These are phyloP conservation scores for Myotis vivesi DNA, from an alignment of 2,797 vertebrate genomes.

Conservation along the genomic window DNA sequence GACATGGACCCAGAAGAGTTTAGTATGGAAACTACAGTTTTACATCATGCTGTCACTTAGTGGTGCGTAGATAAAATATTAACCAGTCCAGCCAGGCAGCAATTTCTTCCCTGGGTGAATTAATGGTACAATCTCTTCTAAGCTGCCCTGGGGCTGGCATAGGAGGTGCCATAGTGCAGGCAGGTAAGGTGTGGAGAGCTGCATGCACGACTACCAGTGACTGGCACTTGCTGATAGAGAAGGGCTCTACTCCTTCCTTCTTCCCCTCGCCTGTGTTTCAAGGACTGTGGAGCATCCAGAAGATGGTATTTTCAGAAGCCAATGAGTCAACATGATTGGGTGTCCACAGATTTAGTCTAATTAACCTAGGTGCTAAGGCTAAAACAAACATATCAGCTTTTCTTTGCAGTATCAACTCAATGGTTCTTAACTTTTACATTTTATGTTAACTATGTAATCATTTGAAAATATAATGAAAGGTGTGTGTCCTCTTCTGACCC, in stretches of 20 bases:
- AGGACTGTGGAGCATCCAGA: not conserved
- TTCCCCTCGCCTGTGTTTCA: not conserved
- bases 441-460: not conserved
- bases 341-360: not conserved
- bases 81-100: not conserved
- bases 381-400: not conserved
- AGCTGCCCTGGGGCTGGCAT: not conserved
- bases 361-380: not conserved
- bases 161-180: not conserved
- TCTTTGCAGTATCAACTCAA: not conserved
- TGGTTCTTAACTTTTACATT: not conserved
- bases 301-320: not conserved
- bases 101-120: not conserved
- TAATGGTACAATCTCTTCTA: too few relatives aligned
- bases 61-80: not conserved
- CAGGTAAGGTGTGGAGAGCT: not conserved
- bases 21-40: slow-evolving; percentile 24
- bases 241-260: not conserved
- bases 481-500: not conserved
- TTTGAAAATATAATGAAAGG: not conserved
- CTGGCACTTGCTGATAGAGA: too few relatives aligned
- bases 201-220: not conserved
- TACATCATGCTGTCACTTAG: not conserved
- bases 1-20: not conserved
- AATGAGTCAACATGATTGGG: not conserved